A percentile compares a stretch with the other conserved stretches of the same genome.
These are phyloP conservation scores for Pavo muticus DNA, from an alignment of 2,113 vertebrate genomes.

Conservation along the genomic window DNA sequence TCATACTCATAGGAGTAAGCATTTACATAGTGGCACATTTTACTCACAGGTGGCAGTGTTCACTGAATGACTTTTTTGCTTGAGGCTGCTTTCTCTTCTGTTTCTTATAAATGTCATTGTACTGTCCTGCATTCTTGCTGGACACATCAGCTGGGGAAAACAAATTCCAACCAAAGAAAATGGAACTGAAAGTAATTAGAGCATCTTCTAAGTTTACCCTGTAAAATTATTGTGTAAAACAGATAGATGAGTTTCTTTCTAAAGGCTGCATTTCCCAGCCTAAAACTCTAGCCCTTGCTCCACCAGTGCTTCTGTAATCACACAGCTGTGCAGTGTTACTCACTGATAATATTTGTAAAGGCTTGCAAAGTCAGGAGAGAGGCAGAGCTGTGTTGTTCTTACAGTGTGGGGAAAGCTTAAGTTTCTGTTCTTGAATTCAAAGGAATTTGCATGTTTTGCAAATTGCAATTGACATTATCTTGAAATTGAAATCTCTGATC, in stretches of 20 bases:
- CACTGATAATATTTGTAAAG: neutral
- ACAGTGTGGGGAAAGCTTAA: neutral
- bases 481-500: neutral
- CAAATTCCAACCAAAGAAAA: slow-evolving; percentile 22
- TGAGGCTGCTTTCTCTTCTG: slow-evolving; percentile 32
- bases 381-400: neutral
- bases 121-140: neutral
- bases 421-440: slow-evolving; percentile 16
- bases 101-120: slow-evolving; percentile 38
- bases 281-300: neutral
- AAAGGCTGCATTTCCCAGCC: slow-evolving; percentile 32
- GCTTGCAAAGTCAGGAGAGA: neutral
- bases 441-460: neutral
- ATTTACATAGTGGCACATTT: slow-evolving; percentile 4
- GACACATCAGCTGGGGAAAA: neutral
- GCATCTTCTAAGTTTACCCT: neutral
- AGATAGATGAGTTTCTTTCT: neutral
- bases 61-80: neutral
- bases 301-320: neutral
- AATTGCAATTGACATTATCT: neutral
- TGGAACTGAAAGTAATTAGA: slow-evolving; percentile 46
- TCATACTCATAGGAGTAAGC: neutral
- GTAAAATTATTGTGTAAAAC: neutral
- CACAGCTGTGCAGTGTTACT: neutral
- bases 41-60: neutral